Conservation (phyloP, 2,888 invertebrate species). For the Panopea generosa region DNA sequence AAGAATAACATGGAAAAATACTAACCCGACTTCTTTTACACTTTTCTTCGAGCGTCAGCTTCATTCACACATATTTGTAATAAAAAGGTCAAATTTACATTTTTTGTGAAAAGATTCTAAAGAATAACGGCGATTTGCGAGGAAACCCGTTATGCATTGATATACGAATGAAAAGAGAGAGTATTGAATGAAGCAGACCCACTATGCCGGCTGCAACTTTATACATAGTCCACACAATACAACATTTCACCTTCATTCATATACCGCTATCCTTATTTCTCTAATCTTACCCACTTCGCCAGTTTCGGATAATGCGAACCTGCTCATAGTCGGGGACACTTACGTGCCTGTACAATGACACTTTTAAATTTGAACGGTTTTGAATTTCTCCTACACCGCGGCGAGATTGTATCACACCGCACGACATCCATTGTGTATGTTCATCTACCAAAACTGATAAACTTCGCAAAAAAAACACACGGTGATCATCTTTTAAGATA, state of each 20-base stretch:
- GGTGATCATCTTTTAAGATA: constrained; percentile 57
- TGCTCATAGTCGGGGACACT: constrained; percentile 17
- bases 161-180: constrained; percentile 44
- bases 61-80: too few relatives aligned
- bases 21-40: too few relatives aligned
- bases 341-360: constrained; percentile 50
- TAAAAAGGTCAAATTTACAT: too few relatives aligned
- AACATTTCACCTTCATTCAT: constrained; percentile 26
- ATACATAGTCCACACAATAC: constrained; percentile 39
- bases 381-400: constrained; percentile 55
- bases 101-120: constrained; percentile 8
- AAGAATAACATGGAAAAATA: too few relatives aligned
- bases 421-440: constrained; percentile 51
- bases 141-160: constrained; percentile 45
- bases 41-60: too few relatives aligned
- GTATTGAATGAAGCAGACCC: constrained; percentile 34
- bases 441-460: constrained; percentile 52
- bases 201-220: constrained; percentile 23
- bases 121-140: constrained; percentile 31
- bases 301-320: constrained; percentile 46
- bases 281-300: constrained; percentile 52
- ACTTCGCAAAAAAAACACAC: constrained; percentile 27
- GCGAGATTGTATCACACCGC: constrained; percentile 48
- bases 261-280: constrained; percentile 12
- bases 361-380: constrained; percentile 54